Evolutionary conservation across 2,888 invertebrate species (phyloP).

Genomic region (Nematopogon swammerdamellus): DNA sequence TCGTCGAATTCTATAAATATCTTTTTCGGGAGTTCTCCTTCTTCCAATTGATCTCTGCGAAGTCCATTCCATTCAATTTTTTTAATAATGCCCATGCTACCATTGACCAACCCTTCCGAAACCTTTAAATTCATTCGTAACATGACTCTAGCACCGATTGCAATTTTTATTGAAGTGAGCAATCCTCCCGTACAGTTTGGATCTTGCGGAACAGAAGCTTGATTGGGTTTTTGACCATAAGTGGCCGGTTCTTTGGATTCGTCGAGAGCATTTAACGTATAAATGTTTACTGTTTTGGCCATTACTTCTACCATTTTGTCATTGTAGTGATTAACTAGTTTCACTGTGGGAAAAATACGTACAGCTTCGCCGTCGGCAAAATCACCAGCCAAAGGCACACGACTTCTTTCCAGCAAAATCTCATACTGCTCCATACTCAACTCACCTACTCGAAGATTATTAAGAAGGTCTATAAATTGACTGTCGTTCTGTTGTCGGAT

Average conservation of each 20-base stretch:
- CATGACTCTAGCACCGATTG: not conserved
- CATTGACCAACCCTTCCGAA: conserved; percentile 1
- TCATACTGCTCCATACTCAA: conserved; percentile 10
- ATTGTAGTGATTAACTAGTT: conserved; percentile 7
- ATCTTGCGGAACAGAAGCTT: conserved; percentile 1
- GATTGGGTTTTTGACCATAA: conserved; percentile 8
- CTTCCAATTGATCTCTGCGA: conserved; percentile 4
- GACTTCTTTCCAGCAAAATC: conserved; percentile 8
- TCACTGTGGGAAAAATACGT: conserved; percentile 7
- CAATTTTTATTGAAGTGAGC: conserved; percentile 1
- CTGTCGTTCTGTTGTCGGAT: too few species aligned
- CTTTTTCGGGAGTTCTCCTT: conserved; percentile 4
- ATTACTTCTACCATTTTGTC: conserved; percentile 8
- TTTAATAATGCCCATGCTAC: conserved; percentile 3
- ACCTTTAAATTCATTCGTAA: conserved; percentile 1
- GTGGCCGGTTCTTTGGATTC: conserved; percentile 3
- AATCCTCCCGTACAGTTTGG: conserved; percentile 2
- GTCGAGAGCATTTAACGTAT: conserved; percentile 8
- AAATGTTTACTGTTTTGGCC: conserved; percentile 7
- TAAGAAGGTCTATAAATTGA: too few species aligned
- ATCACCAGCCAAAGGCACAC: conserved; percentile 5
- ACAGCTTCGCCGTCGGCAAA: conserved; percentile 5
- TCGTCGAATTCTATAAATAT: conserved; percentile 4
- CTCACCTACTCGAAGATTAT: conserved; percentile 9
- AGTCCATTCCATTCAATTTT: conserved; percentile 4